These are phyloP conservation scores for Periphyllus acericola DNA, from an alignment of 2,888 invertebrate species.

Conservation along the genomic window DNA sequence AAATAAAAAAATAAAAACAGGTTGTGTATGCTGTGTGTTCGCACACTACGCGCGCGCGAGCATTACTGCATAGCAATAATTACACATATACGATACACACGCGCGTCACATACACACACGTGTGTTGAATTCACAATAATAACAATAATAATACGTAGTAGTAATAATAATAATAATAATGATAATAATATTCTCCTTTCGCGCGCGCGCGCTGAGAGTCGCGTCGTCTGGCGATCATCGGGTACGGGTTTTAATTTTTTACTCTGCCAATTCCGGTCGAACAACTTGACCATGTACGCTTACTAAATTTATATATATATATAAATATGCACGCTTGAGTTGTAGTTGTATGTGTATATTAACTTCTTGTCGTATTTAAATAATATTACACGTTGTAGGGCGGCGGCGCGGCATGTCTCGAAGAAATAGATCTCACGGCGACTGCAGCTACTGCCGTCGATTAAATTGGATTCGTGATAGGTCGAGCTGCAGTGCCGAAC, in stretches of 20 bases:
- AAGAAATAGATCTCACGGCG: conserved; percentile 19
- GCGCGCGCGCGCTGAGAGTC: not conserved
- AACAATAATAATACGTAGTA: conserved; percentile 9
- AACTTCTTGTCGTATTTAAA: not conserved
- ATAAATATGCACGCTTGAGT: too few species aligned
- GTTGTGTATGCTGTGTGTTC: conserved; percentile 11
- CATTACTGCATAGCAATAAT: conserved; percentile 47
- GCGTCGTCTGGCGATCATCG: conserved; percentile 6
- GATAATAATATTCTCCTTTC: conserved; percentile 2
- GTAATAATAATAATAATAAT: not conserved
- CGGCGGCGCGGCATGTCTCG: not conserved
- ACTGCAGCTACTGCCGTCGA: not conserved
- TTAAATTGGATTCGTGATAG: conserved; percentile 46
- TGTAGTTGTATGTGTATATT: too few species aligned
- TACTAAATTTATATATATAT: not conserved
- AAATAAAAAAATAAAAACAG: conserved; percentile 23
- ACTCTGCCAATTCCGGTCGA: conserved; percentile 7
- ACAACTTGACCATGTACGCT: not conserved
- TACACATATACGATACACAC: conserved; percentile 24
- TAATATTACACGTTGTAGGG: not conserved
- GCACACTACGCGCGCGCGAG: not conserved
- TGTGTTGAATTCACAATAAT: conserved; percentile 53
- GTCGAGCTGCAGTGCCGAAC: conserved; percentile 1
- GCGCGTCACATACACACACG: conserved; percentile 21
- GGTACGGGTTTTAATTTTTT: not conserved